phyloP scores from a whole-genome alignment of 1,140 invertebrate species.

The Linepithema humile region DNA sequence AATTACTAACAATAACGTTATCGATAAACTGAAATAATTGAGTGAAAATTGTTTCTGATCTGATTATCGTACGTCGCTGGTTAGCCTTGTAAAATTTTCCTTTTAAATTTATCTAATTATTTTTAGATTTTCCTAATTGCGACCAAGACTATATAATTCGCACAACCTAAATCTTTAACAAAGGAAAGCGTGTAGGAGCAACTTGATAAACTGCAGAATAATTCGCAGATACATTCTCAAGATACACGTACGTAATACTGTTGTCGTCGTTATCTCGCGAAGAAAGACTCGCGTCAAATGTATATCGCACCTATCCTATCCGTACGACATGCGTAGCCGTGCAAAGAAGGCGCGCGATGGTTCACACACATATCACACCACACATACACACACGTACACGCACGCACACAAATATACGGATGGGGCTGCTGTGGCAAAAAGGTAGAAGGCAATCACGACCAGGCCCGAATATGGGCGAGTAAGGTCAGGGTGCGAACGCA shows the following conservation, averaged over 20 bases:
- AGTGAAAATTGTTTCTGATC: too few relatives aligned
- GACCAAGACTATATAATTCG: not conserved
- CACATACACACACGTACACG: constrained; percentile 3
- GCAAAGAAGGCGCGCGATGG: constrained; percentile 59
- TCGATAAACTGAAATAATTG: not conserved
- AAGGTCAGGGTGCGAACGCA: constrained; percentile 81
- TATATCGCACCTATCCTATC: constrained; percentile 17
- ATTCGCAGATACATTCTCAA: not conserved
- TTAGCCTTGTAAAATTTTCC: not conserved
- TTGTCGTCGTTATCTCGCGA: constrained; percentile 29
- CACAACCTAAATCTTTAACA: not conserved
- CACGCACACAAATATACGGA: constrained; percentile 64
- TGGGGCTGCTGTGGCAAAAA: constrained; percentile 76
- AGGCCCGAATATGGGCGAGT: constrained; percentile 80
- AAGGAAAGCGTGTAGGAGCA: constrained; percentile 15
- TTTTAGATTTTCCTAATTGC: constrained; percentile 9
- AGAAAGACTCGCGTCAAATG: constrained; percentile 20
- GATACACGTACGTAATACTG: constrained; percentile 13
- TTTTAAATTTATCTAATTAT: not conserved
- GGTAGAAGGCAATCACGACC: constrained; percentile 79
- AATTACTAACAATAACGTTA: not conserved
- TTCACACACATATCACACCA: too few relatives aligned
- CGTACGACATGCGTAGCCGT: constrained; percentile 14
- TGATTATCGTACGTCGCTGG: too few relatives aligned
- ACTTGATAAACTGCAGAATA: not conserved